Evolutionary conservation across 2,113 vertebrate genomes (phyloP).

Genomic region (Strix uralensis): DNA sequence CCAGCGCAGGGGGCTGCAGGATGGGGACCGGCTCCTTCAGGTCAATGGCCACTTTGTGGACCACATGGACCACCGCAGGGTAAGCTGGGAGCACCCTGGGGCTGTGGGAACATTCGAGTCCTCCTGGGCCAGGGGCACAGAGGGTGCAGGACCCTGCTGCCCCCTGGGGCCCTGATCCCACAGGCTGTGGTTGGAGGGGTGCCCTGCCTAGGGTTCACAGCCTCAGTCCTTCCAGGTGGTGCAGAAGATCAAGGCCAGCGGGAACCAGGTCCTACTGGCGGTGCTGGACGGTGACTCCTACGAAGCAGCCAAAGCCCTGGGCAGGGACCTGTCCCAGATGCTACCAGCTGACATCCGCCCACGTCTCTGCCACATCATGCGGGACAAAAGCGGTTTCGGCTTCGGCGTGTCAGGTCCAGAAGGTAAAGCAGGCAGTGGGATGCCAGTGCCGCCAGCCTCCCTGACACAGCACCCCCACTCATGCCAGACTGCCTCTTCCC

Average conservation of each 20-base stretch:
- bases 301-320: slow-evolving; percentile 55
- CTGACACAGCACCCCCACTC: accelerated
- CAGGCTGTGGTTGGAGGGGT: neutral
- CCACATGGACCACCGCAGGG: slow-evolving; percentile 73
- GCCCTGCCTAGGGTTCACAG: neutral
- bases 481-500: neutral
- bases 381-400: slow-evolving; percentile 79
- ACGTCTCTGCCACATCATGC: slow-evolving; percentile 79
- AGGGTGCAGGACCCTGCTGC: accelerated
- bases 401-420: slow-evolving; percentile 70
- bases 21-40: slow-evolving; percentile 86
- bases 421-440: neutral
- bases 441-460: accelerated
- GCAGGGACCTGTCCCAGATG: slow-evolving; percentile 44
- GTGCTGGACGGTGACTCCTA: slow-evolving; percentile 74
- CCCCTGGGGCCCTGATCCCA: accelerated
- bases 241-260: slow-evolving; percentile 80
- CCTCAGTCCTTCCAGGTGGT: slow-evolving; percentile 75
- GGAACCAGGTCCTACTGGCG: slow-evolving; percentile 80
- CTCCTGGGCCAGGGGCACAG: neutral
- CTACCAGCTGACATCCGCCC: slow-evolving; percentile 67
- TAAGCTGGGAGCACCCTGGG: slow-evolving; percentile 30
- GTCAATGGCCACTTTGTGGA: slow-evolving; percentile 82
- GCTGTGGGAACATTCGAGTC: accelerated
- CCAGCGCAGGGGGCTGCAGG: slow-evolving; percentile 78